phyloP scores from a whole-genome alignment of 2,113 vertebrate species.

The Phaethon lepturus region DNA sequence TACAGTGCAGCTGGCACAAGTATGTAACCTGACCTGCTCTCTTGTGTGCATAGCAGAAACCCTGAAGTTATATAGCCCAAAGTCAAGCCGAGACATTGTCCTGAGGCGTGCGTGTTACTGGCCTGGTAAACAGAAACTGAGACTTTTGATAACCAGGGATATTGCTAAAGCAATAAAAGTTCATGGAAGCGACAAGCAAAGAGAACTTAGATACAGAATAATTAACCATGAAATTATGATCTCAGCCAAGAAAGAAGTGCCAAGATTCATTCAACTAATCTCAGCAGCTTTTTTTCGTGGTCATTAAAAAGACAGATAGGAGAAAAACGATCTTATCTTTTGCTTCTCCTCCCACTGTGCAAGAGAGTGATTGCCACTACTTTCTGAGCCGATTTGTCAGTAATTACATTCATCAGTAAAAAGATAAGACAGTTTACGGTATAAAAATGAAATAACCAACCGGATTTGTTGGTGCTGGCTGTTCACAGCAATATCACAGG shows the following conservation, averaged over 20 bases:
- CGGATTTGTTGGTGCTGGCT: not conserved
- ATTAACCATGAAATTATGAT: constrained; percentile 50
- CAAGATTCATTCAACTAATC: constrained; percentile 49
- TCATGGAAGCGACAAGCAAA: not conserved
- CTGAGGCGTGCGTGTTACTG: not conserved
- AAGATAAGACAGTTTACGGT: not conserved
- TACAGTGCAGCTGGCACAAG: not conserved
- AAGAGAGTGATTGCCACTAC: not conserved
- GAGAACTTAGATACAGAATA: constrained; percentile 19
- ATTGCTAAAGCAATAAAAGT: not conserved
- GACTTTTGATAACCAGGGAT: not conserved
- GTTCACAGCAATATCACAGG: not conserved
- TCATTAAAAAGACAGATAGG: constrained; percentile 33
- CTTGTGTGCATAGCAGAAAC: not conserved
- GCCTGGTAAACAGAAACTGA: not conserved
- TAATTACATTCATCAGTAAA: constrained; percentile 15
- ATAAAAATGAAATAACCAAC: not conserved
- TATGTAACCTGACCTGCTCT: not conserved
- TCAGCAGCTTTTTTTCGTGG: constrained; percentile 15
- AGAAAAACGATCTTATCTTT: constrained; percentile 9
- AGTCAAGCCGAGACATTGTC: not conserved
- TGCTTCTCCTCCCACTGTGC: constrained; percentile 9
- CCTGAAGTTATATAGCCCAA: not conserved
- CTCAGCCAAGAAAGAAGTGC: constrained; percentile 26
- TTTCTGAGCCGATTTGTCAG: not conserved